Conservation (phyloP, 2,797 vertebrate genomes). For the Gorsachius magnificus region DNA sequence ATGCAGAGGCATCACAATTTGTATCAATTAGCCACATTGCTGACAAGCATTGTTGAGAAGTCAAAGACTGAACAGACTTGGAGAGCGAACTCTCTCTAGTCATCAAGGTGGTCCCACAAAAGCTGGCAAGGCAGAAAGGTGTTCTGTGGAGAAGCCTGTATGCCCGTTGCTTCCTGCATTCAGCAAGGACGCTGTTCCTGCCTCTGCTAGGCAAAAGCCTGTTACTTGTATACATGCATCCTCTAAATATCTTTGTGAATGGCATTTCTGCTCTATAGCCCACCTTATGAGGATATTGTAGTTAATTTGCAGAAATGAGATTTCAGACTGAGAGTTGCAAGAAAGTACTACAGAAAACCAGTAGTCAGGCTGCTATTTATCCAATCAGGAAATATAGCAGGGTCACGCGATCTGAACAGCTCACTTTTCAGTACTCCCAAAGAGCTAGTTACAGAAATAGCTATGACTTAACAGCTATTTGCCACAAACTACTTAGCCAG, state of each 20-base stretch:
- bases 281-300: not conserved
- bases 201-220: not conserved
- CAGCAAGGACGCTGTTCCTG: not conserved
- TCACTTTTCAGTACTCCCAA: not conserved
- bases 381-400: not conserved
- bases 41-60: not conserved
- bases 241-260: not conserved
- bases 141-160: not conserved
- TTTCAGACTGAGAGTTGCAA: not conserved
- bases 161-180: not conserved
- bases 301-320: not conserved
- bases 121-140: not conserved
- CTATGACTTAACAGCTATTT: slow-evolving; percentile 17
- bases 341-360: rapidly evolving
- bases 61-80: not conserved
- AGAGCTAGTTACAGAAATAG: not conserved
- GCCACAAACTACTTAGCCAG: not conserved
- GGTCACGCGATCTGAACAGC: not conserved
- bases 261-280: not conserved
- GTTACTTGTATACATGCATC: not conserved
- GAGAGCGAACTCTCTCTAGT: not conserved
- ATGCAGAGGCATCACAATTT: not conserved
- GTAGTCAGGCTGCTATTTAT: not conserved
- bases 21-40: not conserved
- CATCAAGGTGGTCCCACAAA: not conserved